Conservation (phyloP, 2,113 vertebrate species). For the Zosterops hypoxanthus region DNA sequence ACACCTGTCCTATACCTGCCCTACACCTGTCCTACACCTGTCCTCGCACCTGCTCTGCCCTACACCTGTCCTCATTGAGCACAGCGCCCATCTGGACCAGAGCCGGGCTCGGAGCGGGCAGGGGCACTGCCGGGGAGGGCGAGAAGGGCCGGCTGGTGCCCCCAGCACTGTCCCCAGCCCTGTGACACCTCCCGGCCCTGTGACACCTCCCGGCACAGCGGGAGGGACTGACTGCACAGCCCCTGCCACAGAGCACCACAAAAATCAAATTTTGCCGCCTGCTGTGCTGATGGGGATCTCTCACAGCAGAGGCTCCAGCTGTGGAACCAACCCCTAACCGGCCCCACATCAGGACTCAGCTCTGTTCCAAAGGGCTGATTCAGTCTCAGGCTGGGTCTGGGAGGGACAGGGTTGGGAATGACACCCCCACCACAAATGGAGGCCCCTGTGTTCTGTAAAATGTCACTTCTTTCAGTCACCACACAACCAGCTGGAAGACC, state of each 20-base stretch:
- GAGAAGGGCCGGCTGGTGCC: accelerated
- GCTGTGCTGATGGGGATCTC: background rate
- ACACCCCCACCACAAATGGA: background rate
- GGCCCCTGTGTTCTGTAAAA: background rate
- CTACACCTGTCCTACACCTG: too few species aligned
- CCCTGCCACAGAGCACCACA: background rate
- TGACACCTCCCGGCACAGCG: background rate
- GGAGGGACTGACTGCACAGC: accelerated
- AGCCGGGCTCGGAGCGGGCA: accelerated
- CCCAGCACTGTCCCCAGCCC: background rate
- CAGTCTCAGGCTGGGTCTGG: background rate
- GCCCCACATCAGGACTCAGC: background rate
- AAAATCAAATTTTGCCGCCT: accelerated
- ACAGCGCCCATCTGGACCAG: accelerated
- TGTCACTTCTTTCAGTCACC: background rate
- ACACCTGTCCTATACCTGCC: too few species aligned
- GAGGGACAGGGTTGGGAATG: background rate
- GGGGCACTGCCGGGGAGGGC: background rate
- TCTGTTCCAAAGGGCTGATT: background rate
- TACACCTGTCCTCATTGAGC: background rate
- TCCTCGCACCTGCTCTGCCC: too few species aligned
- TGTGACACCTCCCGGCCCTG: background rate
- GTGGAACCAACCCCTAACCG: background rate
- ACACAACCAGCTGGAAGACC: background rate
- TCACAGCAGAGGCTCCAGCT: background rate